Base-by-base conservation (phyloP, 2,113 vertebrate species). In the Odobenus rosmarus region DNA sequence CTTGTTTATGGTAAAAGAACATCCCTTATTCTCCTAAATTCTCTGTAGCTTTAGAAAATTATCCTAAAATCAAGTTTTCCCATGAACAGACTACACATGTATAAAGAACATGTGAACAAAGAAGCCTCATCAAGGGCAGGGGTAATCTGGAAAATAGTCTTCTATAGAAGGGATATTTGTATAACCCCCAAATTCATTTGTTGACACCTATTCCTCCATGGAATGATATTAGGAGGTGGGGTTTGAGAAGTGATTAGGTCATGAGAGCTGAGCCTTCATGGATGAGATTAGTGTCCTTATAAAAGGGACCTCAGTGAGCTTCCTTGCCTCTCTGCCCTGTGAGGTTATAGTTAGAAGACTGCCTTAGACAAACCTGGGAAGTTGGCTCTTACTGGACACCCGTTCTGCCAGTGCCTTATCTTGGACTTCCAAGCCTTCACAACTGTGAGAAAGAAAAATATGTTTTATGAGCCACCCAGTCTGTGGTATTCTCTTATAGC, bases 71-170 rank as follows among this genome's bases (percentile, higher is more conserved):
- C 1, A 39, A 64, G 3, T 57, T 96, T 90, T 46, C 12, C 10
- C 4, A 53, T 33, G 24, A 85, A 6, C 5, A 82, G 79, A 18
- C 3, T 16, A 67, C 9, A 39, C 0, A 16, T 4, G 10, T 8
- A 42, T n/a, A 67, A 26, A 39, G 39, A 82, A 79, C 2, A 11
- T 36, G 10, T 51, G 16, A 72, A 33, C 19, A 88, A 64, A 36
- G 42, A 72, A 67, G 0, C 1, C 3, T 15, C 28, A 62, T 1
- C 39, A 24, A 49, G 18, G 1, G 26, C 2, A 42, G 2, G 12
- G 5, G 7, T 72, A 84, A 84, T 67, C n/a, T 91, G 36, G 28
- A 95, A 88, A 4, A 81, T 16, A 85, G 31, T n/a, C 31, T n/a
- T 16, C 16, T 53, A 39, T 16, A 21, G 46, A 31, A 10, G 46